A percentile compares a stretch with the other conserved stretches of the same genome.
Conservation (phyloP, 2,888 invertebrate species). For the Loripinus fragilis region DNA sequence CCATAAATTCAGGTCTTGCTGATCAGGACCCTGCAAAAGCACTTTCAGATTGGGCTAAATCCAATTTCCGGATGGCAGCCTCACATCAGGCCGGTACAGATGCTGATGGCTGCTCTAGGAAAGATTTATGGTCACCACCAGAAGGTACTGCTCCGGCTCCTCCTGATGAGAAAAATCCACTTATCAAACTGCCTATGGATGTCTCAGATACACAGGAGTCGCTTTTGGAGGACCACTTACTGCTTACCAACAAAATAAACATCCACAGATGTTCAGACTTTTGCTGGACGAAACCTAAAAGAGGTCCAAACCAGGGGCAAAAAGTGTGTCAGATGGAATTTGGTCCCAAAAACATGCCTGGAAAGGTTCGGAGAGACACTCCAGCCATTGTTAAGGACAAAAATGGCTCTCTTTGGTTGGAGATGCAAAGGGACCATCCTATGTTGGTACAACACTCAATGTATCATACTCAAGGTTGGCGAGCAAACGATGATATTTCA, state of each 20-base stretch:
- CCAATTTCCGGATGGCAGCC: slow-evolving; percentile 50
- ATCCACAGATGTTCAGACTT: background rate
- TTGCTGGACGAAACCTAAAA: background rate
- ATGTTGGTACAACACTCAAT: slow-evolving; percentile 29
- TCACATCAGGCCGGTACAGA: slow-evolving; percentile 23
- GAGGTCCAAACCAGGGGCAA: background rate
- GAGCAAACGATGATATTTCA: slow-evolving; percentile 23
- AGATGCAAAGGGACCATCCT: slow-evolving; percentile 22
- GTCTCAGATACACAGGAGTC: slow-evolving; percentile 52
- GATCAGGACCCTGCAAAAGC: slow-evolving; percentile 7
- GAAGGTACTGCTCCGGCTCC: slow-evolving; percentile 10
- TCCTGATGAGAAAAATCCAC: slow-evolving; percentile 56
- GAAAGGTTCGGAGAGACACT: background rate
- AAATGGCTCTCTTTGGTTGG: background rate
- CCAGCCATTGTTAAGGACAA: background rate
- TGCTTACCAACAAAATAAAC: slow-evolving; percentile 34
- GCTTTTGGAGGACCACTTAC: slow-evolving; percentile 55
- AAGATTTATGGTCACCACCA: slow-evolving; percentile 57
- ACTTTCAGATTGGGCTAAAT: slow-evolving; percentile 25
- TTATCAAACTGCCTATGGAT: slow-evolving; percentile 64
- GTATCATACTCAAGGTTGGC: slow-evolving; percentile 27
- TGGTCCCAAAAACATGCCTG: background rate
- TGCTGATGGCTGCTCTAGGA: slow-evolving; percentile 38
- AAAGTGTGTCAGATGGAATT: slow-evolving; percentile 1
- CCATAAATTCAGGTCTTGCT: slow-evolving; percentile 25